Percentiles rank a stretch among this genome's conserved stretches.
Conservation (phyloP, 1,140 invertebrate genomes). For the Eurosta solidaginis region DNA sequence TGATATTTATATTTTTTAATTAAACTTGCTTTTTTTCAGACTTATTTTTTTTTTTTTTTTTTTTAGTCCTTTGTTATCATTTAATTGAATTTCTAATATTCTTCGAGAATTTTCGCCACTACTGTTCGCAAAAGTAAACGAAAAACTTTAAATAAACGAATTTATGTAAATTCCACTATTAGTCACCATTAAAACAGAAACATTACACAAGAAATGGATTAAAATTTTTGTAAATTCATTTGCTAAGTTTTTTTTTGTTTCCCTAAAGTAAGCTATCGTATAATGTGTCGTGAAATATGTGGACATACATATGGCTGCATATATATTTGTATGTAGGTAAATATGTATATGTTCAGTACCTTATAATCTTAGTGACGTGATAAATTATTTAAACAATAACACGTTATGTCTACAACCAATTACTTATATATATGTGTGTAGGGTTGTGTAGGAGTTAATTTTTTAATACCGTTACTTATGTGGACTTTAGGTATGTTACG, state of each 20-base stretch:
- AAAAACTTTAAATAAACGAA: neutral
- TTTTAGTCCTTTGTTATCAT: neutral
- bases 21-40: neutral
- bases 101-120: neutral
- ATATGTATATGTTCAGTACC: too few relatives aligned
- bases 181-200: neutral
- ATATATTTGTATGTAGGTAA: too few relatives aligned
- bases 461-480: too few relatives aligned
- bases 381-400: neutral
- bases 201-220: neutral
- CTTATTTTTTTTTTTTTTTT: neutral
- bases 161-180: neutral
- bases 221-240: neutral
- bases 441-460: too few relatives aligned
- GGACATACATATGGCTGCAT: too few relatives aligned
- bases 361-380: neutral
- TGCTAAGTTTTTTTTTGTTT: neutral
- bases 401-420: neutral
- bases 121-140: neutral
- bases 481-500: too few relatives aligned
- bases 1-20: neutral
- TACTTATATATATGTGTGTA: too few relatives aligned
- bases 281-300: too few relatives aligned
- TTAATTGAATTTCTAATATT: neutral
- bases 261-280: neutral